Conservation (phyloP, 2,113 vertebrate species). For the Hoplias malabaricus region DNA sequence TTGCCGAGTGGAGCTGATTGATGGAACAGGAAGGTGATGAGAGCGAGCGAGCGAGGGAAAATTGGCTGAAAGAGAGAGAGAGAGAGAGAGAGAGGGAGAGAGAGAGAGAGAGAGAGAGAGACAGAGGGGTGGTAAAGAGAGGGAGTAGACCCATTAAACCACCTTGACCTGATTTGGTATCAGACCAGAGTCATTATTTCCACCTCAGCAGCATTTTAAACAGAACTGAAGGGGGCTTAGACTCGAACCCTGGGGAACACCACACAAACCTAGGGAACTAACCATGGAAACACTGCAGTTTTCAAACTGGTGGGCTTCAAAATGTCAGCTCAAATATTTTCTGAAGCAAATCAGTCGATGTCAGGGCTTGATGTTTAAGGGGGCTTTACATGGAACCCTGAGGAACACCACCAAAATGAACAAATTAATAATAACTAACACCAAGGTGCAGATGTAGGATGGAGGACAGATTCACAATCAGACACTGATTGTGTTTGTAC, state of each 20-base stretch:
- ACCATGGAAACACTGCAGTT: background rate
- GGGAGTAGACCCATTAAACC: background rate
- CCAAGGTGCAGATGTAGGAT: background rate
- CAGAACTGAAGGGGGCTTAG: background rate
- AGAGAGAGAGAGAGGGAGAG: background rate
- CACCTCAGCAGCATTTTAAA: background rate
- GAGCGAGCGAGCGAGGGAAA: background rate
- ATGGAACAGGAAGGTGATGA: background rate
- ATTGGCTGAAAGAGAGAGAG: background rate
- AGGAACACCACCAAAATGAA: no score
- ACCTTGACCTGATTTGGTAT: background rate
- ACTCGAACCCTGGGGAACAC: background rate
- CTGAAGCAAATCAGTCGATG: no score
- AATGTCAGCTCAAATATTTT: no score
- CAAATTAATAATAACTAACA: background rate
- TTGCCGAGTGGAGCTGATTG: background rate
- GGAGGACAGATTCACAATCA: no score
- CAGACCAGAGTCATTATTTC: background rate
- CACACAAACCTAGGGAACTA: background rate
- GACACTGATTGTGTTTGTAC: no score
- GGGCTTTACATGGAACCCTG: no score
- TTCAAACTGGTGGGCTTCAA: no score
- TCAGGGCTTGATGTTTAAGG: no score
- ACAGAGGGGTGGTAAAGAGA: no score
- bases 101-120: no score